phyloP scores from a whole-genome alignment of 2,113 vertebrate genomes.

The Rhinolophus ferrumequinum region DNA sequence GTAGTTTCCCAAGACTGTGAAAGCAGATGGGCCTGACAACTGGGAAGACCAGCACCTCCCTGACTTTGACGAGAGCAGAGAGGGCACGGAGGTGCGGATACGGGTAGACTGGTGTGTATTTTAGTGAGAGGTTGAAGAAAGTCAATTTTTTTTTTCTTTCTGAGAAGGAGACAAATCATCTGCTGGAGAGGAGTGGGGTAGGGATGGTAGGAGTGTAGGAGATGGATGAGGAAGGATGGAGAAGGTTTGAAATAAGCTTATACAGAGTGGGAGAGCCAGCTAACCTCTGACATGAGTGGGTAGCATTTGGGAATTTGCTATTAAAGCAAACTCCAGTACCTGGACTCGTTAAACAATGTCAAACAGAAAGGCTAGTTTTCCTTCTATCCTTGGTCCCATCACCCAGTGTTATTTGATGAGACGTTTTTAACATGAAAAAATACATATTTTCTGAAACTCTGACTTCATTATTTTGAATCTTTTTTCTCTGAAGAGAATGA shows the following conservation, averaged over 20 bases:
- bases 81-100: neutral
- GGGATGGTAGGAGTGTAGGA: neutral
- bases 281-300: neutral
- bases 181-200: neutral
- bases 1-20: neutral
- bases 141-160: neutral
- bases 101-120: neutral
- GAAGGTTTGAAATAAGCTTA: neutral
- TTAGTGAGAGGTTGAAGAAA: neutral
- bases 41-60: neutral
- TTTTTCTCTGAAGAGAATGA: conserved; percentile 93
- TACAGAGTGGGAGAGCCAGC: neutral
- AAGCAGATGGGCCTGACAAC: neutral
- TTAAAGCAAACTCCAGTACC: neutral
- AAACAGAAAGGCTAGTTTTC: neutral
- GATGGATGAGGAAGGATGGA: neutral
- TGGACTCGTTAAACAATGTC: neutral
- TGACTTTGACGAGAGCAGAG: neutral
- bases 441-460: neutral
- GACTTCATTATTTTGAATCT: conserved; percentile 37
- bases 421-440: neutral
- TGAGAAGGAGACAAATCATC: neutral
- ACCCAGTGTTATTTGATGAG: neutral
- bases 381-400: neutral
- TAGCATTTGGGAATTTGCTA: neutral